phyloP scores from a whole-genome alignment of 2,888 invertebrate genomes.

The Polietes domitor region DNA sequence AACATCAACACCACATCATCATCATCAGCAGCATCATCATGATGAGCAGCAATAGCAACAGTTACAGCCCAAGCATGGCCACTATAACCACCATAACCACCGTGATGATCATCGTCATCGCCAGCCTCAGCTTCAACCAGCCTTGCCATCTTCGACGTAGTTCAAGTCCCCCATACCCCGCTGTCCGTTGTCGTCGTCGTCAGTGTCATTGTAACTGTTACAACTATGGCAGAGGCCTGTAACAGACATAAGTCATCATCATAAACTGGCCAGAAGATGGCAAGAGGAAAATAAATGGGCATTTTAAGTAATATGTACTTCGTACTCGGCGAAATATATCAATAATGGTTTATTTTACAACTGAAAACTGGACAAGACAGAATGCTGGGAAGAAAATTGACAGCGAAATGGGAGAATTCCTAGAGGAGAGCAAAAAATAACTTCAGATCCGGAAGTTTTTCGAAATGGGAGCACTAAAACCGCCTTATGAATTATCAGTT shows the following conservation, averaged over 20 bases:
- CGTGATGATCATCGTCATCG: background rate
- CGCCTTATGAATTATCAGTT: no score
- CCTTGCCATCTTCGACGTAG: slow-evolving; percentile 2
- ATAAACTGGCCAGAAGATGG: slow-evolving; percentile 1
- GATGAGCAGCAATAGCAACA: slow-evolving; percentile 30
- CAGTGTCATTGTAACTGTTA: slow-evolving; percentile 38
- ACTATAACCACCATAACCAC: slow-evolving; percentile 24
- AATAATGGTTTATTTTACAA: background rate
- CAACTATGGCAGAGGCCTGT: slow-evolving; percentile 31
- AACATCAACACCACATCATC: slow-evolving; percentile 80
- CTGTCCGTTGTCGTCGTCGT: slow-evolving; percentile 20
- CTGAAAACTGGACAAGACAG: background rate
- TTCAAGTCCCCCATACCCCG: background rate
- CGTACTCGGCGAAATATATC: background rate
- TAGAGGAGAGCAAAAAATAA: no score
- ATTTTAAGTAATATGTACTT: slow-evolving; percentile 30
- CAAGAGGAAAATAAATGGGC: slow-evolving; percentile 23
- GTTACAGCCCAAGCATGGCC: slow-evolving; percentile 3
- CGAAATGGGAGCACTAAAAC: no score
- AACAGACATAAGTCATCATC: slow-evolving; percentile 35
- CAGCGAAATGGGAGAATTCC: no score
- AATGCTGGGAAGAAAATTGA: background rate
- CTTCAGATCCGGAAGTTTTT: no score
- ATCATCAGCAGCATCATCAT: slow-evolving; percentile 71
- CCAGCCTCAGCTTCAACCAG: slow-evolving; percentile 17